Conservation (phyloP, 2,797 vertebrate genomes). For the Pseudochirops corinnae region DNA sequence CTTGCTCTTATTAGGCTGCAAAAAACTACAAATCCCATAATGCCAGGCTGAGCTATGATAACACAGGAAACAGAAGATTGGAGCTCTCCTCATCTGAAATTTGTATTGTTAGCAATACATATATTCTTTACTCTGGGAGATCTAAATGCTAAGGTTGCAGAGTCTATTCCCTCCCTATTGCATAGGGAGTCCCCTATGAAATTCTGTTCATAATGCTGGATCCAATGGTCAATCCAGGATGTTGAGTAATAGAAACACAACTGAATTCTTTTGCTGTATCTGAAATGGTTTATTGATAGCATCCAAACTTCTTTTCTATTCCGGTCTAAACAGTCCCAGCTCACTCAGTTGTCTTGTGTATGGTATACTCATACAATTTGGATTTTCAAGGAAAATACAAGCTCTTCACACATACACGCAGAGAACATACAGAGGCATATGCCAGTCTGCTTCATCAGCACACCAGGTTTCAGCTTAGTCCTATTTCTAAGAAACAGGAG, state of each 20-base stretch:
- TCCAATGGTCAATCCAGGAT: background rate
- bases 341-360: too few species aligned
- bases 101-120: background rate
- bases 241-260: too few species aligned
- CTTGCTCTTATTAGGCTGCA: too few species aligned
- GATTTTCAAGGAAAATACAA: too few species aligned
- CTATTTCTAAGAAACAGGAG: background rate
- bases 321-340: too few species aligned
- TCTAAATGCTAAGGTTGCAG: background rate
- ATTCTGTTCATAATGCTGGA: background rate
- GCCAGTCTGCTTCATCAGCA: background rate
- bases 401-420: too few species aligned
- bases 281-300: too few species aligned
- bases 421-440: background rate
- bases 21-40: background rate
- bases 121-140: background rate
- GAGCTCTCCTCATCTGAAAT: background rate
- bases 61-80: background rate
- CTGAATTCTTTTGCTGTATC: too few species aligned
- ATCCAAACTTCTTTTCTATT: too few species aligned
- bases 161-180: background rate
- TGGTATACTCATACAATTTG: too few species aligned
- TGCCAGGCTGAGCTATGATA: background rate
- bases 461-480: background rate
- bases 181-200: too few species aligned